Conservation (phyloP, 2,888 invertebrate species). For the Elgonia sp. region DNA sequence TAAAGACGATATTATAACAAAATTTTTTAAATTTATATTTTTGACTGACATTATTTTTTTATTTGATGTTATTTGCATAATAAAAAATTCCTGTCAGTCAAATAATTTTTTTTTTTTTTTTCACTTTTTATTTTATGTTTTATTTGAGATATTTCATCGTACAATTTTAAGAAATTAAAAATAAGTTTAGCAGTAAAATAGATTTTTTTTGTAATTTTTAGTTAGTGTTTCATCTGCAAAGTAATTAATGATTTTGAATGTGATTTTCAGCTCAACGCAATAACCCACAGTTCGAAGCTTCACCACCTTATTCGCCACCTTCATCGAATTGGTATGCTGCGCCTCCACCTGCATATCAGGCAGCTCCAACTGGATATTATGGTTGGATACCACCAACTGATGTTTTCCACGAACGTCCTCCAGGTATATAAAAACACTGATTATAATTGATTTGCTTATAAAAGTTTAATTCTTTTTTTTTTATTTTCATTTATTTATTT, state of each 20-base stretch:
- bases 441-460: no score
- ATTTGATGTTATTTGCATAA: no score
- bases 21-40: no score
- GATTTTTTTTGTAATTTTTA: neutral
- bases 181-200: neutral
- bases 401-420: constrained; percentile 88
- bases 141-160: no score
- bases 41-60: no score
- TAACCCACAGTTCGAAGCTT: constrained; percentile 89
- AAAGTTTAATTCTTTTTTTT: no score
- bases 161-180: no score
- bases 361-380: constrained; percentile 95
- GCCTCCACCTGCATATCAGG: constrained; percentile 96
- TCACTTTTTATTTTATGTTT: no score
- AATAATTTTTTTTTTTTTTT: no score
- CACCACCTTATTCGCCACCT: constrained; percentile 94
- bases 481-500: no score
- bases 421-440: constrained; percentile 82
- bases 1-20: no score
- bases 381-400: constrained; percentile 96
- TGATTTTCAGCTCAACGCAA: constrained; percentile 89
- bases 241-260: neutral
- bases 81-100: no score
- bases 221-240: neutral
- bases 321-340: constrained; percentile 94